phyloP scores from a whole-genome alignment of 2,113 vertebrate genomes.

The Psophia crepitans region DNA sequence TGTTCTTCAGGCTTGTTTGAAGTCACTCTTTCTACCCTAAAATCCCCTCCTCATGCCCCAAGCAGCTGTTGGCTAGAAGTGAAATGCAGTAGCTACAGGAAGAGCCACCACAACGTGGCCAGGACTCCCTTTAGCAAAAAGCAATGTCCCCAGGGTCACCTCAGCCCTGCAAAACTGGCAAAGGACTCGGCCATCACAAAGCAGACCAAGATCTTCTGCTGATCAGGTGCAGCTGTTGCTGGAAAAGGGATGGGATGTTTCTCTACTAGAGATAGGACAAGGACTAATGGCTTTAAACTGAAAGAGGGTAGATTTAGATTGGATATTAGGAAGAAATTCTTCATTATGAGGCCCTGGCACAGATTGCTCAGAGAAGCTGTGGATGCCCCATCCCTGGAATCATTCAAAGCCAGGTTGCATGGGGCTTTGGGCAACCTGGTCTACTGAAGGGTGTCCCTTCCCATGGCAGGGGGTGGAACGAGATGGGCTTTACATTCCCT shows the following conservation, averaged over 20 bases:
- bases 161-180: background rate
- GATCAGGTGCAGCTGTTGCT: background rate
- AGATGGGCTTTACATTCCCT: too few relatives aligned
- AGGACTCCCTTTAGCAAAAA: background rate
- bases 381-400: too few relatives aligned
- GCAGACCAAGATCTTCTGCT: background rate
- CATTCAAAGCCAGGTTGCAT: too few relatives aligned
- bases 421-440: too few relatives aligned
- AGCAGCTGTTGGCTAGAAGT: background rate
- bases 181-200: background rate
- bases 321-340: too few relatives aligned
- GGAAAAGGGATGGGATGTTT: background rate
- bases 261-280: background rate
- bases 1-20: background rate
- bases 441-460: too few relatives aligned
- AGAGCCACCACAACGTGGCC: background rate
- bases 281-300: too few relatives aligned
- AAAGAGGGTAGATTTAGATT: too few relatives aligned
- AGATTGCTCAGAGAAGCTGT: too few relatives aligned
- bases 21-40: background rate
- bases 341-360: too few relatives aligned
- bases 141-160: background rate
- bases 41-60: rapidly evolving
- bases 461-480: too few relatives aligned
- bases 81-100: background rate